These are phyloP conservation scores for Criorhina ranunculi DNA, from an alignment of 2,888 invertebrate species.

Conservation along the genomic window DNA sequence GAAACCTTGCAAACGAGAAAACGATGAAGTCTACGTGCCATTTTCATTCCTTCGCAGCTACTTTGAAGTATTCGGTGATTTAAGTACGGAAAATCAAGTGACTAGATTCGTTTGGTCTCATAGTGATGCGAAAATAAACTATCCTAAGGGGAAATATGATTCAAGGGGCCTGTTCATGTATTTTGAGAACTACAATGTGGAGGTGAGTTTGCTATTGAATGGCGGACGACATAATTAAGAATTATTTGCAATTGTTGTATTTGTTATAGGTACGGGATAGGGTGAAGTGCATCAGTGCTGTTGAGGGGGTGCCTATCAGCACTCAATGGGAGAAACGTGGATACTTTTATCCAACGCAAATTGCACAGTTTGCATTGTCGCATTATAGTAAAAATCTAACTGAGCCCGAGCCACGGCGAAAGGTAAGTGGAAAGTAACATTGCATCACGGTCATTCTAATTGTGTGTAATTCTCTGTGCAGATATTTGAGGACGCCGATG, in stretches of 20 bases:
- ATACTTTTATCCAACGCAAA: conserved; percentile 99
- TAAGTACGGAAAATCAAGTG: conserved; percentile 84
- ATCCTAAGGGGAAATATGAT: conserved; percentile 95
- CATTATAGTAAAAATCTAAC: conserved; percentile 98
- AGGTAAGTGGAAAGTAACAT: conserved; percentile 80
- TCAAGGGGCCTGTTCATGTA: conserved; percentile 96
- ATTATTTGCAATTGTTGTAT: conserved; percentile 33
- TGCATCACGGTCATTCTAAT: not conserved
- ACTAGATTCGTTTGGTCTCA: conserved; percentile 97
- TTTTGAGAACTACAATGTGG: conserved; percentile 99
- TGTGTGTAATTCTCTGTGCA: conserved; percentile 43
- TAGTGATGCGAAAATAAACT: conserved; percentile 95
- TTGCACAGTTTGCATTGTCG: conserved; percentile 98
- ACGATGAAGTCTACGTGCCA: conserved; percentile 95
- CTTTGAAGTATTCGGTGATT: conserved; percentile 96
- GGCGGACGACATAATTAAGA: not conserved
- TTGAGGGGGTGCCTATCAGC: conserved; percentile 97
- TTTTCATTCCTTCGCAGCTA: conserved; percentile 97
- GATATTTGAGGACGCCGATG: conserved; percentile 91
- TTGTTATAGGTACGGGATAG: conserved; percentile 89
- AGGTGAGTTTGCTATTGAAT: conserved; percentile 85
- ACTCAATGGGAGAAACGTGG: conserved; percentile 98
- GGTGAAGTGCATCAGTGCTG: conserved; percentile 97
- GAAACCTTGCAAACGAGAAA: conserved; percentile 91
- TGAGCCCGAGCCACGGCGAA: conserved; percentile 91